Conservation (phyloP, 2,797 vertebrate genomes). For the Pseudomugil tenellus region DNA sequence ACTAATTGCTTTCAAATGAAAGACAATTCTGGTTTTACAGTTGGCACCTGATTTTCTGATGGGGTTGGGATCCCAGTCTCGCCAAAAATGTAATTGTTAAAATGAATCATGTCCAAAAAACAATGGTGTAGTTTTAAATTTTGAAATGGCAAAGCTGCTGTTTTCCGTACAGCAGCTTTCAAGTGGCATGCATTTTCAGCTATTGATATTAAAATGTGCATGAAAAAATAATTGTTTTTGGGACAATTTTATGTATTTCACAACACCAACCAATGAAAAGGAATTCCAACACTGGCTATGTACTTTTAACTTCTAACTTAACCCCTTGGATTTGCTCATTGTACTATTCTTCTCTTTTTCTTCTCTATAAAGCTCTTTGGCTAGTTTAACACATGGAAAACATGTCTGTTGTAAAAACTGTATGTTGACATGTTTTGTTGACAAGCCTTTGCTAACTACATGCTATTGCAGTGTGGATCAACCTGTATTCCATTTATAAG, state of each 20-base stretch:
- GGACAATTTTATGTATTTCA: not conserved
- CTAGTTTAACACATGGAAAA: too few relatives aligned
- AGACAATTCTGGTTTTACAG: not conserved
- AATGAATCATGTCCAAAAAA: not conserved
- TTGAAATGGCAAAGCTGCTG: not conserved
- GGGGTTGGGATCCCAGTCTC: not conserved
- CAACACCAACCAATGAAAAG: not conserved
- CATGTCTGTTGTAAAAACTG: too few relatives aligned
- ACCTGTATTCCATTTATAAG: too few relatives aligned
- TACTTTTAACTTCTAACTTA: too few relatives aligned
- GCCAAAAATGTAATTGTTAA: not conserved
- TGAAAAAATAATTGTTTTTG: not conserved
- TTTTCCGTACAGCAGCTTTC: not conserved
- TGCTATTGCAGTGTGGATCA: too few relatives aligned
- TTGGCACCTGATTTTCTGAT: not conserved
- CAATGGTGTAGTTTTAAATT: not conserved
- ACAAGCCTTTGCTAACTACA: too few relatives aligned
- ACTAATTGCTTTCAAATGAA: not conserved
- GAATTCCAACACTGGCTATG: not conserved
- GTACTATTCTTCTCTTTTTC: too few relatives aligned
- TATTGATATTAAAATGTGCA: not conserved
- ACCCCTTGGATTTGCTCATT: too few relatives aligned
- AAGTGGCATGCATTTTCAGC: not conserved
- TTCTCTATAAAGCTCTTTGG: too few relatives aligned
- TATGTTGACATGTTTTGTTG: too few relatives aligned